Evolutionary conservation across 2,797 vertebrate species (phyloP).

Genomic region (Semotilus atromaculatus): DNA sequence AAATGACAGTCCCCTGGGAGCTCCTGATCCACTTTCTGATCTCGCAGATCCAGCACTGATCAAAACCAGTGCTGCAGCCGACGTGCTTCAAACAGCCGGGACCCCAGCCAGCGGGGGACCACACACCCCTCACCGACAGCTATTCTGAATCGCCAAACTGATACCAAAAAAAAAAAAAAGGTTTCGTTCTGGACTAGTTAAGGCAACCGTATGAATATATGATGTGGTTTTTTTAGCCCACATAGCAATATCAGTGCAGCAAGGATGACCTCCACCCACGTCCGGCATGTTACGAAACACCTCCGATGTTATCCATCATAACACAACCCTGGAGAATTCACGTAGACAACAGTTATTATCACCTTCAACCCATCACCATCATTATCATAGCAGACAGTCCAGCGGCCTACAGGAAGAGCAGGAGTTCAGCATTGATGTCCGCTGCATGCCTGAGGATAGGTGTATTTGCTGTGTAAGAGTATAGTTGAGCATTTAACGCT

Average conservation of each 20-base stretch:
- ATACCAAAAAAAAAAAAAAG: slow-evolving; percentile 45
- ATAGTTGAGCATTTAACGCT: neutral
- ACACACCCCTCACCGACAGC: slow-evolving; percentile 71
- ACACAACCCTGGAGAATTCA: slow-evolving; percentile 31
- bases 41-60: slow-evolving; percentile 76
- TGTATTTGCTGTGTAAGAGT: slow-evolving; percentile 26
- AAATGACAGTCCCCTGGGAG: slow-evolving; percentile 77
- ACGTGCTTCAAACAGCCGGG: slow-evolving; percentile 79
- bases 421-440: slow-evolving; percentile 24
- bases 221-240: slow-evolving; percentile 72
- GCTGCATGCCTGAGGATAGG: slow-evolving; percentile 10
- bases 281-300: slow-evolving; percentile 67
- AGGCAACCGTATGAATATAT: slow-evolving; percentile 73
- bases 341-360: slow-evolving; percentile 44
- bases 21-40: slow-evolving; percentile 81
- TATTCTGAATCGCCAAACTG: slow-evolving; percentile 74
- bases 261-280: slow-evolving; percentile 79
- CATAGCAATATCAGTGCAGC: slow-evolving; percentile 69
- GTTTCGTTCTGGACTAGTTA: slow-evolving; percentile 24
- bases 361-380: slow-evolving; percentile 41
- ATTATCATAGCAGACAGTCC: slow-evolving; percentile 37
- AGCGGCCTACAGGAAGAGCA: slow-evolving; percentile 28
- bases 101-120: slow-evolving; percentile 66
- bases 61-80: slow-evolving; percentile 77
- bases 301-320: slow-evolving; percentile 58